Conservation (phyloP, 1,140 invertebrate species). For the Pseudoatta argentina region DNA sequence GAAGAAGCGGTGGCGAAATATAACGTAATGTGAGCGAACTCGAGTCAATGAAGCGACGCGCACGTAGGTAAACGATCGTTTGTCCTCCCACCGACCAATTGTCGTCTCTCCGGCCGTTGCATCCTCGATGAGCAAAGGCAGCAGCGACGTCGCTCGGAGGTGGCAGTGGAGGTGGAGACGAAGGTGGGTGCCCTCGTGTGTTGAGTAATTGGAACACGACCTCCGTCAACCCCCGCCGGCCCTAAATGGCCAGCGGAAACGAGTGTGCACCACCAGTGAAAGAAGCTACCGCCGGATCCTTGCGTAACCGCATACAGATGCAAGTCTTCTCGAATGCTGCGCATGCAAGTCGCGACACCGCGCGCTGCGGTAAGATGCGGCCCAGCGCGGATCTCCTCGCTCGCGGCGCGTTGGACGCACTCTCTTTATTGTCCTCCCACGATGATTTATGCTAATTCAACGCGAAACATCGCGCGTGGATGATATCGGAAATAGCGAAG, state of each 20-base stretch:
- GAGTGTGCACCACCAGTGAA: slow-evolving; percentile 70
- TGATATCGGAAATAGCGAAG: slow-evolving; percentile 74
- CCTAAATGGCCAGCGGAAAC: slow-evolving; percentile 83
- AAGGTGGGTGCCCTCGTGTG: slow-evolving; percentile 69
- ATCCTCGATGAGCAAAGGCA: slow-evolving; percentile 75
- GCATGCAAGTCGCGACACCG: neutral
- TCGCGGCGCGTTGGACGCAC: slow-evolving; percentile 22
- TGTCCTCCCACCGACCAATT: slow-evolving; percentile 84
- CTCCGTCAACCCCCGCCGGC: slow-evolving; percentile 82
- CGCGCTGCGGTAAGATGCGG: slow-evolving; percentile 6
- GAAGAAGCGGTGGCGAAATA: slow-evolving; percentile 63
- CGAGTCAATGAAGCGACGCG: slow-evolving; percentile 58
- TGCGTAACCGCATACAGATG: slow-evolving; percentile 74
- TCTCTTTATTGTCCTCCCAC: slow-evolving; percentile 82
- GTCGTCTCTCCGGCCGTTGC: slow-evolving; percentile 78
- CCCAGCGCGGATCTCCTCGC: slow-evolving; percentile 22
- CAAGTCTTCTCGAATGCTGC: slow-evolving; percentile 70
- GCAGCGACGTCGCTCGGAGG: slow-evolving; percentile 36
- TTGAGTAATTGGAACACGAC: slow-evolving; percentile 85
- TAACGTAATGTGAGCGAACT: slow-evolving; percentile 52
- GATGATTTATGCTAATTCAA: slow-evolving; percentile 82
- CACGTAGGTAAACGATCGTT: slow-evolving; percentile 83
- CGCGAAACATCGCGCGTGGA: slow-evolving; percentile 67
- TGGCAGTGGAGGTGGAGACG: slow-evolving; percentile 70
- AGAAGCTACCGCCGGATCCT: slow-evolving; percentile 75